A percentile compares a stretch with the other conserved stretches of the same genome.
These are phyloP conservation scores for Felis chaus DNA, from an alignment of 2,113 vertebrate genomes.

Conservation along the genomic window DNA sequence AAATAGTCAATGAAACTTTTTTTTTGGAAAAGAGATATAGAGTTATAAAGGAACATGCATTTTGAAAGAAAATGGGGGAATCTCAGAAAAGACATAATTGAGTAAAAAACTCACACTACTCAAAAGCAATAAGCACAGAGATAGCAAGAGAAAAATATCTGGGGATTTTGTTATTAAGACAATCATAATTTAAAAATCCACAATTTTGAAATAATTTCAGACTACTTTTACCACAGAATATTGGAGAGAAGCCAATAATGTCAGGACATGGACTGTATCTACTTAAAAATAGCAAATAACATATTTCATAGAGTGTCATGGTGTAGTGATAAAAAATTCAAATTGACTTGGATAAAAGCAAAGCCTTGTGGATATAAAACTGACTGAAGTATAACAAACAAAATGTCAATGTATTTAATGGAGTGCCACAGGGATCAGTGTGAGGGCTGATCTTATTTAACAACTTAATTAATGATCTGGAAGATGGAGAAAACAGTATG, in stretches of 20 bases:
- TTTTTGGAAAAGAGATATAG: neutral
- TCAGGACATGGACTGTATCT: neutral
- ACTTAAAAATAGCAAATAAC: constrained; percentile 45
- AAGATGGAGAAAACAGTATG: constrained; percentile 70
- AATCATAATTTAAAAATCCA: neutral
- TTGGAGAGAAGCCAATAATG: neutral
- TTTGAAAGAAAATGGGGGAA: neutral
- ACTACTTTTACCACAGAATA: neutral
- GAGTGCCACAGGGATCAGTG: constrained; percentile 62
- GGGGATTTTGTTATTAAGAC: neutral
- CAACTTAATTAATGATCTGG: constrained; percentile 75
- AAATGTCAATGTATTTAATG: constrained; percentile 64
- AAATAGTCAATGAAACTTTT: neutral
- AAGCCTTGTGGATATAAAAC: constrained; percentile 53
- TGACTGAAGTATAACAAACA: constrained; percentile 67
- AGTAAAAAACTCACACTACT: neutral
- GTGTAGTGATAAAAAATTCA: constrained; percentile 48
- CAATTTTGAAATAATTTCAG: neutral
- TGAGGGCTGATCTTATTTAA: constrained; percentile 69
- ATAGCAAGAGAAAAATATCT: neutral
- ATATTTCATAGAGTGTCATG: neutral
- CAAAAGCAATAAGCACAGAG: neutral
- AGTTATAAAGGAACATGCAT: neutral
- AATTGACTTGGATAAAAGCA: constrained; percentile 50
- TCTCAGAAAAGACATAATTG: neutral